Conservation (phyloP, 1,140 invertebrate genomes). For the Tetramorium simillimum region DNA sequence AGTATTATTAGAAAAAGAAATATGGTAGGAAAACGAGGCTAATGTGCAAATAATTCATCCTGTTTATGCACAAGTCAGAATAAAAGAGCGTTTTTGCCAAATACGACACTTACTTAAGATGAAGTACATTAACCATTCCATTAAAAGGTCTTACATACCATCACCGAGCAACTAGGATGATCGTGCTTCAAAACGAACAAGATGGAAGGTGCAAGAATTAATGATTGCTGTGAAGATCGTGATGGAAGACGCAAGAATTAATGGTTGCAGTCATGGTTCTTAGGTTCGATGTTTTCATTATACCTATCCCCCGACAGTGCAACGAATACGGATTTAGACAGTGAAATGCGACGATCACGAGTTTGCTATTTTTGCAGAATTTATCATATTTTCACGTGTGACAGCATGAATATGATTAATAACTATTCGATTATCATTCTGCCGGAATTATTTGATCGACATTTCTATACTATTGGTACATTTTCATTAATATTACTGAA, state of each 20-base stretch:
- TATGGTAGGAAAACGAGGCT: background rate
- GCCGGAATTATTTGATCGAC: background rate
- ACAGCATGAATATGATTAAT: slow-evolving; percentile 40
- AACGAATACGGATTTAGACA: slow-evolving; percentile 3
- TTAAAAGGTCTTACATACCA: slow-evolving; percentile 61
- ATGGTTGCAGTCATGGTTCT: slow-evolving; percentile 39
- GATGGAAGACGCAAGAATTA: slow-evolving; percentile 58
- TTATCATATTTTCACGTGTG: background rate
- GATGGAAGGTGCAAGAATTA: slow-evolving; percentile 54
- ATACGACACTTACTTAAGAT: background rate
- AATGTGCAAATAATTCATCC: background rate
- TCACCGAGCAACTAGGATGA: slow-evolving; percentile 33
- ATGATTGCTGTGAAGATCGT: slow-evolving; percentile 33
- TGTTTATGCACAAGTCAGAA: background rate
- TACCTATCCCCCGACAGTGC: background rate
- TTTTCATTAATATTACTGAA: background rate
- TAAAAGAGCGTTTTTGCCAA: slow-evolving; percentile 12
- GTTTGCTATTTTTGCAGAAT: slow-evolving; percentile 3
- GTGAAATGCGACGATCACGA: slow-evolving; percentile 13
- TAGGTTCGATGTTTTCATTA: slow-evolving; percentile 64
- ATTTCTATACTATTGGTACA: background rate
- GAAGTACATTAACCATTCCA: slow-evolving; percentile 35
- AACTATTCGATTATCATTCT: background rate
- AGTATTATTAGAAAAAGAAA: background rate
- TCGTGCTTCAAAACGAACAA: slow-evolving; percentile 43